These are phyloP conservation scores for Encarsia formosa DNA, from an alignment of 2,888 invertebrate species.

Conservation along the genomic window DNA sequence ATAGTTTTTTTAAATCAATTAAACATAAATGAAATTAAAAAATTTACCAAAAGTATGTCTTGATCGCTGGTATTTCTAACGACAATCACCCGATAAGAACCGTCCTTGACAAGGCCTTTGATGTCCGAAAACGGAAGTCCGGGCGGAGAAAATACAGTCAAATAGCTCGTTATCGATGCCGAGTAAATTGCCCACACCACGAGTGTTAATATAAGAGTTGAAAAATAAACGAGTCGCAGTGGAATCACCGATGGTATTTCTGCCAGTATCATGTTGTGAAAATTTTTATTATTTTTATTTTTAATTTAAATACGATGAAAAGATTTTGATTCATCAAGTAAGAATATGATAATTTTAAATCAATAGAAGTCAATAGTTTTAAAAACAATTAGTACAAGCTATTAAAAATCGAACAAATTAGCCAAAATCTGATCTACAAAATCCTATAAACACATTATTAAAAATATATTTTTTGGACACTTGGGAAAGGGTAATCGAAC, in stretches of 20 bases:
- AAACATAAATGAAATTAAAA: too few species aligned
- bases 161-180: slow-evolving; percentile 38
- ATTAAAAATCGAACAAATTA: too few species aligned
- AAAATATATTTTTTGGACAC: too few species aligned
- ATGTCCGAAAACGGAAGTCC: slow-evolving; percentile 37
- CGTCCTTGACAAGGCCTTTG: slow-evolving; percentile 35
- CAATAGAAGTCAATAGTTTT: too few species aligned
- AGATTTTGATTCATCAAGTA: too few species aligned
- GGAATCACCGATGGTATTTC: slow-evolving; percentile 13
- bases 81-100: slow-evolving; percentile 36
- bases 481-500: too few species aligned
- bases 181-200: slow-evolving; percentile 39
- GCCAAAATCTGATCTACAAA: too few species aligned
- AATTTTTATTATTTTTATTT: background rate
- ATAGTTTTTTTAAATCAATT: too few species aligned
- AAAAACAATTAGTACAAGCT: too few species aligned
- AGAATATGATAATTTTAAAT: too few species aligned
- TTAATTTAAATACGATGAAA: background rate
- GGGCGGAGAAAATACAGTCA: slow-evolving; percentile 29
- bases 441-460: too few species aligned
- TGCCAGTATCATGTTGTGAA: background rate
- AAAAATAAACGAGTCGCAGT: slow-evolving; percentile 14
- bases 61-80: slow-evolving; percentile 34
- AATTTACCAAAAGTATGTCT: slow-evolving; percentile 30
- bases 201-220: slow-evolving; percentile 27